These are phyloP conservation scores for Nomada lathburiana DNA, from an alignment of 2,888 invertebrate genomes.

Conservation along the genomic window DNA sequence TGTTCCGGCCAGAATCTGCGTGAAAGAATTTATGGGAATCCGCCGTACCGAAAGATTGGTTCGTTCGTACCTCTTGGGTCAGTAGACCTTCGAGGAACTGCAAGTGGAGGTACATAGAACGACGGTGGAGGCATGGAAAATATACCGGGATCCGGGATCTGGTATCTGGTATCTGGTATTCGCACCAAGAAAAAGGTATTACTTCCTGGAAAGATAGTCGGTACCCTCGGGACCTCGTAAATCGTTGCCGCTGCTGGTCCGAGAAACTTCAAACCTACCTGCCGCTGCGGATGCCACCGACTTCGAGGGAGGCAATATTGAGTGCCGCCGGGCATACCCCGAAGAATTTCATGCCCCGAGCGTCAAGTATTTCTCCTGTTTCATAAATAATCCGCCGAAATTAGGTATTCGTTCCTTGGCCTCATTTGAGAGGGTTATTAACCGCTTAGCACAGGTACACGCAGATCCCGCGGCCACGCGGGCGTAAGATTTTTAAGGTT, in stretches of 20 bases:
- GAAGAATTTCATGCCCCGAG: slow-evolving; percentile 63
- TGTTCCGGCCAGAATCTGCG: slow-evolving; percentile 64
- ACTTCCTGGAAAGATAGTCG: slow-evolving; percentile 81
- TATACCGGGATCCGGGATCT: slow-evolving; percentile 62
- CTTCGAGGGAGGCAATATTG: slow-evolving; percentile 65
- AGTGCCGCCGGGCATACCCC: slow-evolving; percentile 50
- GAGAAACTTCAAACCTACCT: slow-evolving; percentile 73
- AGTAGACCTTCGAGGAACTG: slow-evolving; percentile 50
- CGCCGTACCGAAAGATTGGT: slow-evolving; percentile 63
- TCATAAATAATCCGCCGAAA: slow-evolving; percentile 43
- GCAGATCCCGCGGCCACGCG: too few relatives aligned
- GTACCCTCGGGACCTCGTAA: slow-evolving; percentile 82
- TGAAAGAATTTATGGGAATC: slow-evolving; percentile 68
- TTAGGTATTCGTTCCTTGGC: slow-evolving; percentile 14
- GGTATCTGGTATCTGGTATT: slow-evolving; percentile 70
- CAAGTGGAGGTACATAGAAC: slow-evolving; percentile 43
- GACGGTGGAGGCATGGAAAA: slow-evolving; percentile 52
- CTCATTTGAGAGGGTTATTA: not conserved
- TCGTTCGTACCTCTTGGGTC: slow-evolving; percentile 62
- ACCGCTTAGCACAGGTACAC: too few relatives aligned
- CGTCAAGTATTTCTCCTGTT: slow-evolving; percentile 24
- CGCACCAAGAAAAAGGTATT: slow-evolving; percentile 78
- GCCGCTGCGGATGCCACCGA: slow-evolving; percentile 64
- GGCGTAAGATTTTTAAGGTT: too few relatives aligned
- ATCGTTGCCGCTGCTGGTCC: slow-evolving; percentile 73